Percentiles rank a stretch among this genome's conserved stretches.
Conservation (phyloP, 35 echinoderm and acorn worm species). For the Heliocidaris tuberculata region DNA sequence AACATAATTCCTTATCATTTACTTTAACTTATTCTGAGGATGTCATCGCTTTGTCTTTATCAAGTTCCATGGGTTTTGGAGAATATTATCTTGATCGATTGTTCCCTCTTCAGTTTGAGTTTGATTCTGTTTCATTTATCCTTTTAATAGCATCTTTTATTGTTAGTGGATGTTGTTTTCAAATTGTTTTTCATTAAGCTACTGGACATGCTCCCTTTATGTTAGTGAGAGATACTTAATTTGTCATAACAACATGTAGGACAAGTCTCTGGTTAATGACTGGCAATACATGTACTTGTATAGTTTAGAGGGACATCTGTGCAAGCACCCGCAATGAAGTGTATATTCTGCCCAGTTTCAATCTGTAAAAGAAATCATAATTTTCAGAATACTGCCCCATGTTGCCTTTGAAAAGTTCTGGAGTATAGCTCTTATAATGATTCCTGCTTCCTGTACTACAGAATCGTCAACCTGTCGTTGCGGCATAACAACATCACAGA, state of each 20-base stretch:
- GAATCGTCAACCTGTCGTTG: constrained; percentile 76
- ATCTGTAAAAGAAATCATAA: too few species aligned
- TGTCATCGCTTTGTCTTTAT: not conserved
- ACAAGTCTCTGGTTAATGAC: too few species aligned
- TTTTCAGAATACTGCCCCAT: too few species aligned
- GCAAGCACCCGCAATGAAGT: too few species aligned
- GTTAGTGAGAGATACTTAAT: too few species aligned
- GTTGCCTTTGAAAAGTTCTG: not conserved
- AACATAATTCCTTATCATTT: not conserved
- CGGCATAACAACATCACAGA: constrained; percentile 92
- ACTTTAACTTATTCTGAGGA: not conserved
- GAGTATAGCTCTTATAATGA: not conserved
- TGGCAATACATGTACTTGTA: too few species aligned
- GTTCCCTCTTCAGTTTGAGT: too few species aligned
- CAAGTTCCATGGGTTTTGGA: not conserved
- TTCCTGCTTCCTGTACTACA: constrained; percentile 21
- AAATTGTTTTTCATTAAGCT: not conserved
- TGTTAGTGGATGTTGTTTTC: not conserved
- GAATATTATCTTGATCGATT: not conserved
- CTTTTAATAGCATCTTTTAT: not conserved
- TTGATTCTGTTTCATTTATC: too few species aligned
- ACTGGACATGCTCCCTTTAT: not conserved
- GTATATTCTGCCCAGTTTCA: too few species aligned
- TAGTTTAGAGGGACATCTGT: too few species aligned
- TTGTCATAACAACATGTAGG: too few species aligned